Evolutionary conservation across 2,113 vertebrate genomes (phyloP).

Genomic region (Entelurus aequoreus): DNA sequence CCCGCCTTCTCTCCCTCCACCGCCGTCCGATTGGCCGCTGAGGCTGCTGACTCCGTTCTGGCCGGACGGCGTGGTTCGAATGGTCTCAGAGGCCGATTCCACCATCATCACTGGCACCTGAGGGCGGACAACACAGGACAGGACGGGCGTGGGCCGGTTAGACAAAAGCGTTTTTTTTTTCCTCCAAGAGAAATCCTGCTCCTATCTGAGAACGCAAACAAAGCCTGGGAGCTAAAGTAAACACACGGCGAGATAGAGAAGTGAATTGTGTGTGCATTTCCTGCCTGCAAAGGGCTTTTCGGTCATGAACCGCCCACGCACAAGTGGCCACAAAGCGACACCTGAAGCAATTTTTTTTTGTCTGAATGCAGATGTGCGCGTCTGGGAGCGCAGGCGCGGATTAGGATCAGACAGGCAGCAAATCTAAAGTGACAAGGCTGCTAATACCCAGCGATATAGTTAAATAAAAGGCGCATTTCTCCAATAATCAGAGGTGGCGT

Average conservation of each 20-base stretch:
- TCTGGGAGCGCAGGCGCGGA: conserved; percentile 33
- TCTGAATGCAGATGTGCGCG: conserved; percentile 43
- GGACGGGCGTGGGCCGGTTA: conserved; percentile 1
- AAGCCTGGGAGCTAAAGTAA: conserved; percentile 42
- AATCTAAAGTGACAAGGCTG: conserved; percentile 66
- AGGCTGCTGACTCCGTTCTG: conserved; percentile 97
- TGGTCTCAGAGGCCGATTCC: conserved; percentile 98
- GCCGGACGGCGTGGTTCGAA: conserved; percentile 89
- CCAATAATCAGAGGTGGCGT: conserved; percentile 65
- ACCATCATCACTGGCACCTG: conserved; percentile 98
- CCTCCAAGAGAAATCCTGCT: conserved; percentile 21
- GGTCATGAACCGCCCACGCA: conserved; percentile 35
- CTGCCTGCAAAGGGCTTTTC: conserved; percentile 26
- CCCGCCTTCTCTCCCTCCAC: conserved; percentile 76
- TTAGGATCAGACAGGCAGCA: conserved; percentile 52
- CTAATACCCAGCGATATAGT: conserved; percentile 55
- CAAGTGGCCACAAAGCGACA: conserved; percentile 50
- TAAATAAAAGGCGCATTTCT: conserved; percentile 63
- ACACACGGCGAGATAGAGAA: conserved; percentile 37
- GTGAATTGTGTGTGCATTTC: conserved; percentile 11
- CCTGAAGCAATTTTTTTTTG: conserved; percentile 44
- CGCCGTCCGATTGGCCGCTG: conserved; percentile 85
- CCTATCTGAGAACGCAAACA: conserved; percentile 50
- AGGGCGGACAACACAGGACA: conserved; percentile 3
- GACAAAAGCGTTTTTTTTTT: conserved; percentile 38